These are phyloP conservation scores for Eutolmus rufibarbis DNA, from an alignment of 2,888 invertebrate species.

Conservation along the genomic window DNA sequence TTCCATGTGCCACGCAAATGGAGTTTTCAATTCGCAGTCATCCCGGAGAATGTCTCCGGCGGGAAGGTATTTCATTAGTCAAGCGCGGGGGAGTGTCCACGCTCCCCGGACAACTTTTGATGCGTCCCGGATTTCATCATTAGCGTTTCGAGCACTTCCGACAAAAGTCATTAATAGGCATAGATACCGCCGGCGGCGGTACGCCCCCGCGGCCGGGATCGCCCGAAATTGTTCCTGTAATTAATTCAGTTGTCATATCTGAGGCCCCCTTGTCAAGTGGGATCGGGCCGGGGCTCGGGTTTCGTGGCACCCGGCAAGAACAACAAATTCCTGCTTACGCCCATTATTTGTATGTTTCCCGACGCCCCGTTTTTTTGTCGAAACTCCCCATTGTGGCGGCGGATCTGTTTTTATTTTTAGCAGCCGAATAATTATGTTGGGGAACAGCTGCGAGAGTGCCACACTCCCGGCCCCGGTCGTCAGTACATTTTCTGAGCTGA, in stretches of 20 bases:
- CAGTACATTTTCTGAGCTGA: neutral
- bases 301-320: neutral
- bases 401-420: neutral
- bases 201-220: neutral
- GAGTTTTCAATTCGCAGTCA: neutral
- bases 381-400: neutral
- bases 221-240: constrained; percentile 2
- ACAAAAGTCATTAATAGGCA: constrained; percentile 17
- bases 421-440: neutral
- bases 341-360: neutral
- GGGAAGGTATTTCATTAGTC: constrained; percentile 1
- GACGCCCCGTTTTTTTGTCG: neutral
- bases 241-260: constrained; percentile 28
- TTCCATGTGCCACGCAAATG: constrained; percentile 10
- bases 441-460: neutral
- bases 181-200: neutral
- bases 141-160: constrained; percentile 1
- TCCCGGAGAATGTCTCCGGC: neutral
- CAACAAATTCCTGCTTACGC: neutral
- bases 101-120: neutral
- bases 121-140: constrained; percentile 6
- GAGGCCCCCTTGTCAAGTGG: neutral
- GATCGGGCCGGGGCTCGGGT: neutral
- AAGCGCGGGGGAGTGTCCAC: neutral
- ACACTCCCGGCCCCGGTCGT: neutral